Percentiles rank a stretch among this genome's conserved stretches.
These are phyloP conservation scores for Choloepus hoffmanni DNA, from an alignment of 2,113 vertebrate species.

Conservation along the genomic window DNA sequence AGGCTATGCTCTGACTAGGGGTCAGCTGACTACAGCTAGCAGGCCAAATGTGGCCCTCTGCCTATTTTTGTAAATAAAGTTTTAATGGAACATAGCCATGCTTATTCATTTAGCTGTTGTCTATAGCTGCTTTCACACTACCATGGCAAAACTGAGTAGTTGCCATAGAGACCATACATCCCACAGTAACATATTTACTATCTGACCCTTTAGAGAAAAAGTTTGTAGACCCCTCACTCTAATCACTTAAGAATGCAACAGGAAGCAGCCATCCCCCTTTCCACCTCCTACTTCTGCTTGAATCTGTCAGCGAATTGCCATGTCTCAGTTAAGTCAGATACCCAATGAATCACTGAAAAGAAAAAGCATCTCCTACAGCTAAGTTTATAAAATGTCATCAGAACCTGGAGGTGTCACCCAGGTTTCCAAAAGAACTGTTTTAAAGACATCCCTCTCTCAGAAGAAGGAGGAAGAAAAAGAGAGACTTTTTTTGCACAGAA, in stretches of 20 bases:
- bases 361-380: not conserved
- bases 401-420: not conserved
- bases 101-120: not conserved
- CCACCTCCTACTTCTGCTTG: not conserved
- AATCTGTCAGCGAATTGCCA: not conserved
- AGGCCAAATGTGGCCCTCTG: not conserved
- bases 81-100: constrained; percentile 35
- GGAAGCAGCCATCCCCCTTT: not conserved
- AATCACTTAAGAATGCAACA: not conserved
- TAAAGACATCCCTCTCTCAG: not conserved
- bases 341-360: not conserved
- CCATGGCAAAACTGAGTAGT: not conserved
- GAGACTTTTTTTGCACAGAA: not conserved
- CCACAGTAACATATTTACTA: not conserved
- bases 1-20: not conserved
- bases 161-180: not conserved
- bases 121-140: not conserved
- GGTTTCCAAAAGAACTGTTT: not conserved
- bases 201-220: not conserved
- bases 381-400: not conserved
- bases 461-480: not conserved
- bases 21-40: not conserved
- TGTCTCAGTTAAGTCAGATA: not conserved
- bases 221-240: not conserved
- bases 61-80: constrained; percentile 15